Evolutionary conservation across 2,797 vertebrate genomes (phyloP), one percentile per base, ranked within the genome.

Genomic region (Pseudopleuronectes americanus): DNA sequence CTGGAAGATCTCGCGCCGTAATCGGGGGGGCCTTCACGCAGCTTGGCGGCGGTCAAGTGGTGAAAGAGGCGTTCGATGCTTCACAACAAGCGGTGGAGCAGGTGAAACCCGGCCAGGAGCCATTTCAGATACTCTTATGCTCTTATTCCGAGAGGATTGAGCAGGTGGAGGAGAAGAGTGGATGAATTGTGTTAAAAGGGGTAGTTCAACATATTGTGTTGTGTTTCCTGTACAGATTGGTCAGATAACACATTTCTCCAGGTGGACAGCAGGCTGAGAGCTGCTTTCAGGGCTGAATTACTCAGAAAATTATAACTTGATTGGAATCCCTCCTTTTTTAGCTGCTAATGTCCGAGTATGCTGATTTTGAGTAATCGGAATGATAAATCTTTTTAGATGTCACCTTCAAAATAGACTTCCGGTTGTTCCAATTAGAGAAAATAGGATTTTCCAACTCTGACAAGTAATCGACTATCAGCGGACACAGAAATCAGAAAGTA

Each of bases 131-230:
- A 63, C 45, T 49, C 64, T 26, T 26, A 38, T 48, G 60, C 24
- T 73, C 26, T 43, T 75, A 28, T 2, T 48, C 45, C 28, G 22
- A 76, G 23, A 56, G 23, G 38, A 62, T 26, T 0, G 5, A 54
- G 38, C 48, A 26, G 24, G 31, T 23, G n/a, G 51, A 12, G 63
- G 31, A 48, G 17, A 26, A 23, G 26, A 55, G 62, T 0, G 7
- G 1, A 5, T 21, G 26, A 45, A 38, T 2, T 36, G 14, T 36
- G 47, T 53, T 60, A 4, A 63, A 64, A 64, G 24, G 53, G 57
- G 13, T 48, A 79, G 31, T 7, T 75, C 23, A 67, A 75, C 63
- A 80, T 76, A 16, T 77, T 76, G 49, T 22, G 21, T 38, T 38
- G 9, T 4, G 10, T 38, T 38, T 38, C 12, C 13, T 38, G 36